Evolutionary conservation across 2,888 invertebrate species (phyloP), one percentile per base, ranked within the genome.

Genomic region (Trimorus sp.): DNA sequence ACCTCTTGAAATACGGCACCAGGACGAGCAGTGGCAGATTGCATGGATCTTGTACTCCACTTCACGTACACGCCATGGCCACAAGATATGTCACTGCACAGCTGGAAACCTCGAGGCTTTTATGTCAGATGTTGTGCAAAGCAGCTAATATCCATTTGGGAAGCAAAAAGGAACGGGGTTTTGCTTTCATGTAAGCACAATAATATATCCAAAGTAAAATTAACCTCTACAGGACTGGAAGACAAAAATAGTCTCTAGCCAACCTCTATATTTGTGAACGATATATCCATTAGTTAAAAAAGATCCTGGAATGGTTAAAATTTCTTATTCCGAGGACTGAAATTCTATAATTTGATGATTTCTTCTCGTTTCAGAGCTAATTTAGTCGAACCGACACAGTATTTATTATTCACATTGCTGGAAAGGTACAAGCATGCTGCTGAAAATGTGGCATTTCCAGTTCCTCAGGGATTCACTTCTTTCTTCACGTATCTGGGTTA

Each of bases 401-500:
- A 94, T 89, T 93, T 96, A 26, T 91, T 97, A 62, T 97, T 97
- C 90, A 94, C 95, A 83, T 93, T 96, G 38, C 92, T 97, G 84
- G 97, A 98, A 91, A 94, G 97, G 86, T 97, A 96, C 92, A 95
- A 95, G 87, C 93, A 96, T 85, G 96, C 97, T 0, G 94, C 95
- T 15, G 96, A 96, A 88, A 95, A 95, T 4, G 94, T 96, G 83
- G 97, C 96, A 40, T 98, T 96, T 91, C 96, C 96, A 0, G 92
- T 97, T 84, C 97, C 97, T 11, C 96, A 96, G 88, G 97, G 97
- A 12, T 97, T 97, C 91, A 95, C 96, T 15, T 97, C 97, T 5
- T 98, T 97, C 93, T 96, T 97, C 91, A 96, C 97, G 1, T 97
- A 96, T 91, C 93, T 98, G 69, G 97, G 97, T 0, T 97, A 96